Percentiles rank a stretch among this genome's conserved stretches.
Conservation (phyloP, 2,797 vertebrate species). For the Limosa lapponica region DNA sequence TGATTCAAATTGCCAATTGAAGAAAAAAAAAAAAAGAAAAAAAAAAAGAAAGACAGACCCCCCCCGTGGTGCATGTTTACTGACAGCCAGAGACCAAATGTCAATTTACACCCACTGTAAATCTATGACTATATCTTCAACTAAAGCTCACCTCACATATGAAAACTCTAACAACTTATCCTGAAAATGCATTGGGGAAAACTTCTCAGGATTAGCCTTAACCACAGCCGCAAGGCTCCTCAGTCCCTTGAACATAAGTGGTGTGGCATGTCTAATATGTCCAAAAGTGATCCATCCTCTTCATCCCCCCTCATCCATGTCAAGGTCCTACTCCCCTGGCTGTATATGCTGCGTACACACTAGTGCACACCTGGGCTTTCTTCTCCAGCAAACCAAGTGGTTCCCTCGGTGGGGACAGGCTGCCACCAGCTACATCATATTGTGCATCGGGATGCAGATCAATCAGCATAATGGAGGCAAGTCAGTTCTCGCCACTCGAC, state of each 20-base stretch:
- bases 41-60: neutral
- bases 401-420: neutral
- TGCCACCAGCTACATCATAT: neutral
- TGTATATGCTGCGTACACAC: neutral
- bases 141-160: neutral
- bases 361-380: neutral
- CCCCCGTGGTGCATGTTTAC: neutral
- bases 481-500: neutral
- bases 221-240: neutral
- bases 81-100: neutral
- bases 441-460: neutral
- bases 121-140: neutral
- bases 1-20: constrained; percentile 9
- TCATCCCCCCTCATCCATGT: accelerated
- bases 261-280: neutral
- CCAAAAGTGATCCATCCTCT: neutral
- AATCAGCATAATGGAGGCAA: neutral
- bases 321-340: neutral
- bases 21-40: neutral
- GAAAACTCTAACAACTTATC: neutral
- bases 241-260: neutral
- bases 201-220: neutral
- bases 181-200: neutral
- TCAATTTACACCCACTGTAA: neutral
- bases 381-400: neutral